These are phyloP conservation scores for Aphaenogaster rudis DNA, from an alignment of 1,140 invertebrate species.

Conservation along the genomic window DNA sequence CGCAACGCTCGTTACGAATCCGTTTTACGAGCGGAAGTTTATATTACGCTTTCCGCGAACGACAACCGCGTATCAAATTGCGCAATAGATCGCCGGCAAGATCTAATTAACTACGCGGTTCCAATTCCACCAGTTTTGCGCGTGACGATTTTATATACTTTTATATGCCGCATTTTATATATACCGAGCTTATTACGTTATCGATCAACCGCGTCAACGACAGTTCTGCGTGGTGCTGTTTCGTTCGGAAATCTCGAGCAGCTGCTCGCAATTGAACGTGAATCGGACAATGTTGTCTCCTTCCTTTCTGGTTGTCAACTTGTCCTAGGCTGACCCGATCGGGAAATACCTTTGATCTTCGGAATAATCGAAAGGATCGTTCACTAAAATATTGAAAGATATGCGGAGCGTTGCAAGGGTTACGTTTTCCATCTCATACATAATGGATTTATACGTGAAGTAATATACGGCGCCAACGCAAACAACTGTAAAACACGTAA, in stretches of 20 bases:
- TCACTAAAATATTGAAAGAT: slow-evolving; percentile 61
- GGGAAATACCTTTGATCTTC: slow-evolving; percentile 40
- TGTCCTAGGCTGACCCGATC: neutral
- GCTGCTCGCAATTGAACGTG: neutral
- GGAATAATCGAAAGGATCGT: slow-evolving; percentile 8
- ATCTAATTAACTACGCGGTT: neutral
- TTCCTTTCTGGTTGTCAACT: neutral
- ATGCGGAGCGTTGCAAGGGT: slow-evolving; percentile 27
- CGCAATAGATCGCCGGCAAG: neutral
- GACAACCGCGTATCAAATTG: slow-evolving; percentile 31
- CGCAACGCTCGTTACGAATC: slow-evolving; percentile 18
- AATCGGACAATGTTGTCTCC: neutral
- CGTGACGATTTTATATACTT: neutral
- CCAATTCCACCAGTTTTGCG: neutral
- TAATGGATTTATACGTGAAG: slow-evolving; percentile 42
- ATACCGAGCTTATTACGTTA: neutral
- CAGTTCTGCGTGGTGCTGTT: neutral
- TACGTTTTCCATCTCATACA: slow-evolving; percentile 52
- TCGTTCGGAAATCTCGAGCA: neutral
- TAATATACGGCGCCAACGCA: slow-evolving; percentile 23
- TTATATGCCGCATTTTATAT: neutral
- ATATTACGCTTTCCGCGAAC: slow-evolving; percentile 20
- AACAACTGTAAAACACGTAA: slow-evolving; percentile 44
- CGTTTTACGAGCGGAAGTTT: slow-evolving; percentile 44
- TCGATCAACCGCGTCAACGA: neutral